These are phyloP conservation scores for Drosophila peninsularis DNA, from an alignment of 2,888 invertebrate genomes.

Conservation along the genomic window DNA sequence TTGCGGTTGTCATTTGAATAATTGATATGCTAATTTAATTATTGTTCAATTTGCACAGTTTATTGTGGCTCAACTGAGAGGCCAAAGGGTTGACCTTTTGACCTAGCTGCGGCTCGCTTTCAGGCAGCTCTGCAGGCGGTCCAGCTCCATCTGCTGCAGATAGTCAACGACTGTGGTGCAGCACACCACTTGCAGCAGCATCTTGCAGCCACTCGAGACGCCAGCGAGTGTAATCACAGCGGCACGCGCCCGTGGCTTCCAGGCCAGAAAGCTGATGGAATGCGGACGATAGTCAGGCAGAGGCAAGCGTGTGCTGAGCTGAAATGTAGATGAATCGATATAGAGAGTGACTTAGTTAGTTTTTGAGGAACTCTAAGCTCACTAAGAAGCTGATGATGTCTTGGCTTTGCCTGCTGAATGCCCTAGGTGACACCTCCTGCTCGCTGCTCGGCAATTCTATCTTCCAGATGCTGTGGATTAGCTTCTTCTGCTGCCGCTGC, in stretches of 20 bases:
- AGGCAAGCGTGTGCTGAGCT: constrained; percentile 32
- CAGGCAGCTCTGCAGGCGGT: constrained; percentile 11
- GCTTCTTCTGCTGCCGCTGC: constrained; percentile 26
- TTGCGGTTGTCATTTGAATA: constrained; percentile 62
- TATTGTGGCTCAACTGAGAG: constrained; percentile 38
- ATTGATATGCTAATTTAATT: constrained; percentile 75
- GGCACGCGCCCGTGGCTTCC: neutral
- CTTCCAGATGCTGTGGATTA: constrained; percentile 32
- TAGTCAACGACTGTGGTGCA: constrained; percentile 32
- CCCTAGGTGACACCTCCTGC: neutral
- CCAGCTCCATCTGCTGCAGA: constrained; percentile 38
- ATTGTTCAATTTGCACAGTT: constrained; percentile 69
- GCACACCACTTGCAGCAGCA: constrained; percentile 35
- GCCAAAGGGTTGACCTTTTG: neutral
- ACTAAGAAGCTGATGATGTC: constrained; percentile 51
- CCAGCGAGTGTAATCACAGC: neutral
- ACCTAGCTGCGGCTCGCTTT: constrained; percentile 5
- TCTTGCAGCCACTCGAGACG: constrained; percentile 20
- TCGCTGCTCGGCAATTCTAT: constrained; percentile 1
- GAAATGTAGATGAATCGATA: neutral
- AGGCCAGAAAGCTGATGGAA: constrained; percentile 40
- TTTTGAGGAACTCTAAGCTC: neutral
- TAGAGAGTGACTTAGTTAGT: neutral
- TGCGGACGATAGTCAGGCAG: constrained; percentile 23
- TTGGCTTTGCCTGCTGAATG: neutral